Conservation (phyloP, 2,113 vertebrate species). For the Oncorhynchus kisutch region DNA sequence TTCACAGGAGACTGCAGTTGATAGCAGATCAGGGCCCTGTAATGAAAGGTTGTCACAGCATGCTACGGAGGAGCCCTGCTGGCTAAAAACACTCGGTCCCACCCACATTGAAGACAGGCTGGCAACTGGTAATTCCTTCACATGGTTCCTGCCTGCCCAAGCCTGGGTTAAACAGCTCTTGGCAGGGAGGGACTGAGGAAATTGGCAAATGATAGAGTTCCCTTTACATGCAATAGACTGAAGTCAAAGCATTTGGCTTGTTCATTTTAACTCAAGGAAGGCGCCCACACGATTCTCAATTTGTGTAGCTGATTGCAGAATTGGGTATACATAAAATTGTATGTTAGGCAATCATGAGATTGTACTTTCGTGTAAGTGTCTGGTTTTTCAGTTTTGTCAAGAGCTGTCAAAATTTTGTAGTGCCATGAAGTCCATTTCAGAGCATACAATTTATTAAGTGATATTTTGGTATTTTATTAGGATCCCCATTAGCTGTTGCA, state of each 20-base stretch:
- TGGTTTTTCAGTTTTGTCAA: too few species aligned
- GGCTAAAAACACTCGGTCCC: conserved; percentile 86
- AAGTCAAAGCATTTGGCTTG: conserved; percentile 80
- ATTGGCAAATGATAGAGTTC: conserved; percentile 81
- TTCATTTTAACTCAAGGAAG: conserved; percentile 80
- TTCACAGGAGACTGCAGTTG: conserved; percentile 81
- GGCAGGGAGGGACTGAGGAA: conserved; percentile 82
- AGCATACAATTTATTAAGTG: background rate
- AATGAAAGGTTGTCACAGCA: conserved; percentile 89
- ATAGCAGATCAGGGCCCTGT: conserved; percentile 84
- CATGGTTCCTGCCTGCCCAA: conserved; percentile 82
- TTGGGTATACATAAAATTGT: background rate
- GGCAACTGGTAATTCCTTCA: conserved; percentile 85
- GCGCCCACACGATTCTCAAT: conserved; percentile 69
- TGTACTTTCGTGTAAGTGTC: background rate
- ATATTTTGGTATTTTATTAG: background rate
- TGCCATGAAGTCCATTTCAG: too few species aligned
- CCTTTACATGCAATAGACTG: conserved; percentile 81
- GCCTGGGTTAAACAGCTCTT: conserved; percentile 86
- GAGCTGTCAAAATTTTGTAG: too few species aligned
- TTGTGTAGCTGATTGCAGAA: background rate
- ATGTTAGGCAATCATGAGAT: background rate
- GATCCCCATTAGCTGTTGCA: too few species aligned
- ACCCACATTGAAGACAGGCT: conserved; percentile 80
- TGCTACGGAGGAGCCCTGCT: conserved; percentile 82